Percentiles rank a stretch among this genome's conserved stretches.
Conservation (phyloP, 1,140 invertebrate species). For the Diuraphis noxia region DNA sequence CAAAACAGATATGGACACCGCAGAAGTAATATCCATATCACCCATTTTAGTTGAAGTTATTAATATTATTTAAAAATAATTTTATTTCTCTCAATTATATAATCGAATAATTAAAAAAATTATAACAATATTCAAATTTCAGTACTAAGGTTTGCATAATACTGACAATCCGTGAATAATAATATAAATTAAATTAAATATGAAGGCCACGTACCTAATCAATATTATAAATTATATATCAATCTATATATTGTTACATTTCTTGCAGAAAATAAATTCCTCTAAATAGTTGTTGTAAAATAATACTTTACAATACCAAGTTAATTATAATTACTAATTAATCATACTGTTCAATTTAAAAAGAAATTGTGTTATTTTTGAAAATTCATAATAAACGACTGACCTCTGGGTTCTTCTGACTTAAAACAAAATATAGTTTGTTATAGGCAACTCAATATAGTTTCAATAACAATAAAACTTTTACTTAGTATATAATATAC, state of each 20-base stretch:
- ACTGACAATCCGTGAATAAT: background rate
- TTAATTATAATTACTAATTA: background rate
- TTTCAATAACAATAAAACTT: conserved; percentile 13
- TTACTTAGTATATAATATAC: background rate
- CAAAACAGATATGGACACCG: background rate
- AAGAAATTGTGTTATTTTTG: background rate
- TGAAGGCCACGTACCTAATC: background rate
- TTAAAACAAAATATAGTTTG: background rate
- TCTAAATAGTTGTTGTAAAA: background rate
- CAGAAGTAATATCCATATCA: background rate
- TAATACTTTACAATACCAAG: background rate
- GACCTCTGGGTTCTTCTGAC: background rate
- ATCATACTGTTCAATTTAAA: background rate
- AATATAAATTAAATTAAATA: background rate
- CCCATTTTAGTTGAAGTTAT: background rate
- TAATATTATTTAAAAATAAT: background rate
- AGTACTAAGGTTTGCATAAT: background rate
- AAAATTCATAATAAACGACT: background rate
- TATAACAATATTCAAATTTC: background rate
- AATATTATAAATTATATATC: background rate
- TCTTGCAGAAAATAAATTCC: background rate
- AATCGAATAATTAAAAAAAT: no score
- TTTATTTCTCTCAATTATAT: no score
- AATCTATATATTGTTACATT: background rate
- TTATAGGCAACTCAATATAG: background rate